Percentiles rank a stretch among this genome's conserved stretches.
These are phyloP conservation scores for Rhizoglyphus robini DNA, from an alignment of 1,140 invertebrate species.

Conservation along the genomic window DNA sequence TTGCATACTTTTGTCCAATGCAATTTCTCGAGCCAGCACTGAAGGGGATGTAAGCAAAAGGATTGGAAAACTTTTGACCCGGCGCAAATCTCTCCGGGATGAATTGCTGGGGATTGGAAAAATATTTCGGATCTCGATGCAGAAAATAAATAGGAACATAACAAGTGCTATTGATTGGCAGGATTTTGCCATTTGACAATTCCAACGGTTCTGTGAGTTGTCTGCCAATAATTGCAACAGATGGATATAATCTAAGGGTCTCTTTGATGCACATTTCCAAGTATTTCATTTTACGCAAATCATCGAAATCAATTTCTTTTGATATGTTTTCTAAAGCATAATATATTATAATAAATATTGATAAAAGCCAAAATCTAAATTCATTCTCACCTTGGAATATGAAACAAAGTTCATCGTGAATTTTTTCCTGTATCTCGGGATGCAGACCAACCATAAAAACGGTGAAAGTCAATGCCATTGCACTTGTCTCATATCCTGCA, in stretches of 20 bases:
- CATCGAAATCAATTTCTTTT: slow-evolving; percentile 44
- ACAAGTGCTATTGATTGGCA: slow-evolving; percentile 38
- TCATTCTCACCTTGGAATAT: too few species aligned
- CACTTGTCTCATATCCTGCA: slow-evolving; percentile 32
- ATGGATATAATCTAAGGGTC: slow-evolving; percentile 64
- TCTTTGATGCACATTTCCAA: slow-evolving; percentile 69
- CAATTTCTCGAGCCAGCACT: slow-evolving; percentile 33
- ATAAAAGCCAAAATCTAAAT: too few species aligned
- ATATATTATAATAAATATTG: slow-evolving; percentile 50
- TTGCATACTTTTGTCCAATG: slow-evolving; percentile 38
- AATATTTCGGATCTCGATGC: slow-evolving; percentile 50
- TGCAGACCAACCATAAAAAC: slow-evolving; percentile 38
- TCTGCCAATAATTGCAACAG: slow-evolving; percentile 65
- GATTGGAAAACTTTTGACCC: slow-evolving; percentile 39
- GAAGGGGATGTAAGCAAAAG: slow-evolving; percentile 35
- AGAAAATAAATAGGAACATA: slow-evolving; percentile 37
- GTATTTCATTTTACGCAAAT: slow-evolving; percentile 56
- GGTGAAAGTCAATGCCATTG: slow-evolving; percentile 15
- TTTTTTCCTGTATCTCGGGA: slow-evolving; percentile 44
- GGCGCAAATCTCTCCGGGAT: slow-evolving; percentile 55
- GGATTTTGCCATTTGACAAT: slow-evolving; percentile 50
- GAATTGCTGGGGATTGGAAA: slow-evolving; percentile 53
- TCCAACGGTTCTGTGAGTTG: slow-evolving; percentile 51
- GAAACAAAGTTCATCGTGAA: slow-evolving; percentile 35
- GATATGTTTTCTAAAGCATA: slow-evolving; percentile 36